Percentiles rank a stretch among this genome's conserved stretches.
Conservation (phyloP, 2,888 invertebrate genomes). For the Bellardia pandia region DNA sequence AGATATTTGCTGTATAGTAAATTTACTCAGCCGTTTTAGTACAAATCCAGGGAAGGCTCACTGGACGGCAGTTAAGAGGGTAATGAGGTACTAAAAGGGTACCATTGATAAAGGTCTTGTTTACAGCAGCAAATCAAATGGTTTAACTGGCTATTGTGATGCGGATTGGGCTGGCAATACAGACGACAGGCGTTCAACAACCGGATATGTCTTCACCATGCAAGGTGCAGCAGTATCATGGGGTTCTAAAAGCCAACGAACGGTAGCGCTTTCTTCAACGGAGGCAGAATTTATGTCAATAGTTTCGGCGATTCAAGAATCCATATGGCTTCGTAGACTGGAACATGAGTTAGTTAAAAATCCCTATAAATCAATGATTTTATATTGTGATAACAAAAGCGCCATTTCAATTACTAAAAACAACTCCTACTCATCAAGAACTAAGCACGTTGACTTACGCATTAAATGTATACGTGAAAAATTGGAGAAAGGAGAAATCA, state of each 20-base stretch:
- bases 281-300: slow-evolving; percentile 74
- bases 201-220: slow-evolving; percentile 62
- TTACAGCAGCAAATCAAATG: slow-evolving; percentile 23
- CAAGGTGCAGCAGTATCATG: slow-evolving; percentile 69
- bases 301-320: slow-evolving; percentile 69
- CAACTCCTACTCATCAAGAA: slow-evolving; percentile 19
- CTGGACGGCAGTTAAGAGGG: slow-evolving; percentile 68
- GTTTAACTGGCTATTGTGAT: slow-evolving; percentile 63
- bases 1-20: slow-evolving; percentile 65
- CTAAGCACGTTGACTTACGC: neutral
- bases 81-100: slow-evolving; percentile 68
- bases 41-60: slow-evolving; percentile 70
- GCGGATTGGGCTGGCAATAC: slow-evolving; percentile 67
- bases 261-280: slow-evolving; percentile 71
- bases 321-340: too few relatives aligned
- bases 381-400: slow-evolving; percentile 6
- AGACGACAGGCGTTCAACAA: slow-evolving; percentile 63
- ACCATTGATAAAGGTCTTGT: slow-evolving; percentile 45
- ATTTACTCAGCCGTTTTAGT: slow-evolving; percentile 56
- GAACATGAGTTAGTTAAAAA: neutral
- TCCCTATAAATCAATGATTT: neutral
- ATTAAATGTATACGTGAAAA: slow-evolving; percentile 16
- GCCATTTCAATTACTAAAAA: slow-evolving; percentile 8
- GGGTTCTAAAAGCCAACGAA: slow-evolving; percentile 69
- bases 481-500: neutral